Conservation (phyloP, 1,140 invertebrate genomes). For the Ostrea edulis region DNA sequence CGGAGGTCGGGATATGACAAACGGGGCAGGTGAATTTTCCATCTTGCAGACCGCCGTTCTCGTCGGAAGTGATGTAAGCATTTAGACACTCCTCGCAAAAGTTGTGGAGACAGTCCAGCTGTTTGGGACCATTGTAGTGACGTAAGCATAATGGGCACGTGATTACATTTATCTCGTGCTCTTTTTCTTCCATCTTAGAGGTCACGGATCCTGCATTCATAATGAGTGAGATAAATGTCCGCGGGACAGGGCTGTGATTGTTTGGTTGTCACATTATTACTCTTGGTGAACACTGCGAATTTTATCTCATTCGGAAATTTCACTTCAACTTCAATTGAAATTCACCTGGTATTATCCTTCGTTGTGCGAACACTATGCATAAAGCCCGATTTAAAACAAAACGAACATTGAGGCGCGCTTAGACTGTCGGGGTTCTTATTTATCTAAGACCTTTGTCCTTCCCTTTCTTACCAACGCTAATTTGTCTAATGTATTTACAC, state of each 20-base stretch:
- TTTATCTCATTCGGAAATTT: not conserved
- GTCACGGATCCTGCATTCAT: not conserved
- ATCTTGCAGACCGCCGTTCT: not conserved
- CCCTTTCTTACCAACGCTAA: not conserved
- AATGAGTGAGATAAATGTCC: not conserved
- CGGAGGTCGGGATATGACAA: slow-evolving; percentile 24
- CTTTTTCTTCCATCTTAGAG: not conserved
- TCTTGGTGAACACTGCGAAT: not conserved
- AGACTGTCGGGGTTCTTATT: not conserved
- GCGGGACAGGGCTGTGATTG: not conserved
- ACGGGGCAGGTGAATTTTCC: slow-evolving; percentile 37
- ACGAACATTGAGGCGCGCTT: not conserved
- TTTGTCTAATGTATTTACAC: not conserved
- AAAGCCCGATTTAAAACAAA: not conserved
- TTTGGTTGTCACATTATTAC: not conserved
- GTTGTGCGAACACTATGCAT: not conserved
- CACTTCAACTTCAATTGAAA: not conserved
- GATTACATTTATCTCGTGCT: not conserved
- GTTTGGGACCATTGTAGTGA: slow-evolving; percentile 43
- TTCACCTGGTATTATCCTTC: not conserved
- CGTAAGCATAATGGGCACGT: slow-evolving; percentile 48
- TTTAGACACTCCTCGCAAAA: slow-evolving; percentile 43
- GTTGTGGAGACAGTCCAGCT: slow-evolving; percentile 51
- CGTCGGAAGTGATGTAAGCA: slow-evolving; percentile 42
- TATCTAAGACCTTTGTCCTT: too few relatives aligned